These are phyloP conservation scores for Lasaia peninsularis DNA, from an alignment of 1,140 invertebrate species.

Conservation along the genomic window DNA sequence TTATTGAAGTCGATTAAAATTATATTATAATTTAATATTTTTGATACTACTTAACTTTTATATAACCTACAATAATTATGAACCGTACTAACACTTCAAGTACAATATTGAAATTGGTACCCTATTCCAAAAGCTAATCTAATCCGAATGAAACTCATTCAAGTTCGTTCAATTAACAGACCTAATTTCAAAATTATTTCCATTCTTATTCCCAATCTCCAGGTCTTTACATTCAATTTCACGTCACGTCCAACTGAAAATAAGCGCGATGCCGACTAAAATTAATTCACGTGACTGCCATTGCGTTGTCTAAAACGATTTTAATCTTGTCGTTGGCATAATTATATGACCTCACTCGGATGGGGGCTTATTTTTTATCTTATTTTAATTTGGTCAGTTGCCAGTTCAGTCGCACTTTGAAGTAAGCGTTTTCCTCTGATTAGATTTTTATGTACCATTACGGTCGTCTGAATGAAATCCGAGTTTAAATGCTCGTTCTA, in stretches of 20 bases:
- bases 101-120: too few species aligned
- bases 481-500: neutral
- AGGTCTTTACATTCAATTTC: slow-evolving; percentile 35
- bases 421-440: slow-evolving; percentile 16
- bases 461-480: neutral
- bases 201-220: slow-evolving; percentile 1
- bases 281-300: slow-evolving; percentile 49
- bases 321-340: slow-evolving; percentile 43
- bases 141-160: neutral
- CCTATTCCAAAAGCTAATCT: neutral
- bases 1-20: too few species aligned
- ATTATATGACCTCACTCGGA: slow-evolving; percentile 35
- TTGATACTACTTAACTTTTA: too few species aligned
- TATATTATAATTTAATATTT: too few species aligned
- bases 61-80: too few species aligned
- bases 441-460: slow-evolving; percentile 13
- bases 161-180: slow-evolving; percentile 3
- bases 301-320: slow-evolving; percentile 37
- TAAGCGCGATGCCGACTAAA: slow-evolving; percentile 39
- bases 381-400: slow-evolving; percentile 18
- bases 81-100: too few species aligned
- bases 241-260: slow-evolving; percentile 37
- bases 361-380: slow-evolving; percentile 37
- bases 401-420: slow-evolving; percentile 8
- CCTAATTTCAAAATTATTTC: slow-evolving; percentile 4